A percentile compares a stretch with the other conserved stretches of the same genome.
Evolutionary conservation across 2,888 invertebrate genomes (phyloP).

Genomic region (Tridacna crocea): DNA sequence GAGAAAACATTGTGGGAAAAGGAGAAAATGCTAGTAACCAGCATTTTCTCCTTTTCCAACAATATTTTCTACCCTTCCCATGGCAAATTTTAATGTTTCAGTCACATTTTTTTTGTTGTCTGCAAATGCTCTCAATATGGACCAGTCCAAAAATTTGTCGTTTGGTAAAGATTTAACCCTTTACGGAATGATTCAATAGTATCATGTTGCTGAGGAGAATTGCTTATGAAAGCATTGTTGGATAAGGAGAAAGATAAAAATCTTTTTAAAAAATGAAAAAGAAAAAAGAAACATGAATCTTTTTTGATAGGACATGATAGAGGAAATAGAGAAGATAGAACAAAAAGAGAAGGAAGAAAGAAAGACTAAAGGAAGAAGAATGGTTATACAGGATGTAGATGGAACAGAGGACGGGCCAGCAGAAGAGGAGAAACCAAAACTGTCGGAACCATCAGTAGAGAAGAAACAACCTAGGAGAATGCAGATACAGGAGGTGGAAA

Average conservation of each 20-base stretch:
- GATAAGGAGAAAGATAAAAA: too few relatives aligned
- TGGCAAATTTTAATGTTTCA: background rate
- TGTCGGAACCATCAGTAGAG: conserved; percentile 5
- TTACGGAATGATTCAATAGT: background rate
- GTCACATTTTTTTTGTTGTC: background rate
- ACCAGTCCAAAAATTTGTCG: background rate
- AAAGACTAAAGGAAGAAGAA: conserved; percentile 77
- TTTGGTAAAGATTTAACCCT: background rate
- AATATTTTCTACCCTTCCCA: background rate
- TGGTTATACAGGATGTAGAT: conserved; percentile 82
- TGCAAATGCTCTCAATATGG: background rate
- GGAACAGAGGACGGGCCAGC: conserved; percentile 36
- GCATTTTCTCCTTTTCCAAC: background rate
- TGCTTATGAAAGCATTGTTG: too few relatives aligned
- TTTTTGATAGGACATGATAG: conserved; percentile 69
- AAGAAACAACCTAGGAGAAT: conserved; percentile 43
- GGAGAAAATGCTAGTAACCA: background rate
- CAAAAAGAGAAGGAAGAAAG: conserved; percentile 67
- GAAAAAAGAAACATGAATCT: too few relatives aligned
- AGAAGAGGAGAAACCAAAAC: background rate
- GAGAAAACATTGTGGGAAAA: background rate
- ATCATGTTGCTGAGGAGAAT: too few relatives aligned
- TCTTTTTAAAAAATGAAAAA: too few relatives aligned
- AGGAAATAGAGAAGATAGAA: conserved; percentile 61
- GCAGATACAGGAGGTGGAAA: conserved; percentile 59